Evolutionary conservation across 2,888 invertebrate genomes (phyloP).

Genomic region (Tuta absoluta): DNA sequence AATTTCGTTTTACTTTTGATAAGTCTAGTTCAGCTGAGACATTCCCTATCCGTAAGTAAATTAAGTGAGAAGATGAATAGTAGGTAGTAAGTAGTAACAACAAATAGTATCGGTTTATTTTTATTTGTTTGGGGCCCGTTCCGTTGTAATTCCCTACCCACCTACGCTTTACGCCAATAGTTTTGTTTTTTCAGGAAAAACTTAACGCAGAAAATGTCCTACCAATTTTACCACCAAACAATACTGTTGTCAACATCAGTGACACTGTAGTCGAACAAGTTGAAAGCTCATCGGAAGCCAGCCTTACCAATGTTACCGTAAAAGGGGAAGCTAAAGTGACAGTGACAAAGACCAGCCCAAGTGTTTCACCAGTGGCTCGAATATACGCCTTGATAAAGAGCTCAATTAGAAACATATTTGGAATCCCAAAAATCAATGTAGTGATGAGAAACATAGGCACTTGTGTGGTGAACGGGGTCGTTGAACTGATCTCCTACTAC

Average conservation of each 20-base stretch:
- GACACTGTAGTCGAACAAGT: neutral
- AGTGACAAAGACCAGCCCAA: neutral
- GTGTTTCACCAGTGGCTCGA: conserved; percentile 30
- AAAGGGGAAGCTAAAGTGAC: neutral
- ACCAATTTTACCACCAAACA: neutral
- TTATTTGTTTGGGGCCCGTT: neutral
- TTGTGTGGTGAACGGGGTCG: conserved; percentile 68
- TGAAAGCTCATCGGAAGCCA: neutral
- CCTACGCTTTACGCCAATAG: no score
- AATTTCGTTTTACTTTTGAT: neutral
- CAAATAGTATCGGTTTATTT: no score
- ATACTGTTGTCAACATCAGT: neutral
- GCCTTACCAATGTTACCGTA: neutral
- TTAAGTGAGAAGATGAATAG: neutral
- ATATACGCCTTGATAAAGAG: conserved; percentile 47
- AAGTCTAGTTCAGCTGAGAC: neutral
- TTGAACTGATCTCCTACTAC: conserved; percentile 66
- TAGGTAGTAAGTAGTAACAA: neutral
- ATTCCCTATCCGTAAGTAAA: neutral
- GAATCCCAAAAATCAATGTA: conserved; percentile 53
- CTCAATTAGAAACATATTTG: conserved; percentile 40
- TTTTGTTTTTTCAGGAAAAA: neutral
- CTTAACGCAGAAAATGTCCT: neutral
- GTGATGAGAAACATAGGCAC: conserved; percentile 66
- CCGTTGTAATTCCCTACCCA: neutral